These are phyloP conservation scores for Cryptus viduatorius DNA, from an alignment of 2,888 invertebrate genomes.

Conservation along the genomic window DNA sequence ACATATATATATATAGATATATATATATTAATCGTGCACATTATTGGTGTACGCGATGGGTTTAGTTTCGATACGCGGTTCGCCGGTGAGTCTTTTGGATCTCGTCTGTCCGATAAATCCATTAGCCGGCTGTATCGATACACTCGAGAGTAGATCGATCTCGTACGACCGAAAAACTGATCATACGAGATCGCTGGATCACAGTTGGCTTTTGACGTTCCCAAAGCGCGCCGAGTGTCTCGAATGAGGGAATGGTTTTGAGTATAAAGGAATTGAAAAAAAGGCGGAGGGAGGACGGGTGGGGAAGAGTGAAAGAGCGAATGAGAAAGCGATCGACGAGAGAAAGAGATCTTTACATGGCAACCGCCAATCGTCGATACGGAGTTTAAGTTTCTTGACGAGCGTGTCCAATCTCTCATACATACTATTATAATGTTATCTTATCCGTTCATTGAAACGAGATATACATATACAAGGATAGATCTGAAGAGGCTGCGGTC, in stretches of 20 bases:
- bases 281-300: not conserved
- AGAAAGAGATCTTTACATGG: slow-evolving; percentile 47
- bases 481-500: not conserved
- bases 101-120: slow-evolving; percentile 77
- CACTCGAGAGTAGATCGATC: slow-evolving; percentile 57
- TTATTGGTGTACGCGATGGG: slow-evolving; percentile 46
- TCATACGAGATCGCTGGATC: slow-evolving; percentile 47
- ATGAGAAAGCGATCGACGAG: slow-evolving; percentile 39
- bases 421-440: slow-evolving; percentile 33
- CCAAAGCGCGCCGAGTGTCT: slow-evolving; percentile 30
- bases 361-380: slow-evolving; percentile 46
- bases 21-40: slow-evolving; percentile 48
- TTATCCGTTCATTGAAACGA: slow-evolving; percentile 12
- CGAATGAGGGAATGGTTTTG: slow-evolving; percentile 49
- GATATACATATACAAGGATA: not conserved
- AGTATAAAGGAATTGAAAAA: slow-evolving; percentile 11
- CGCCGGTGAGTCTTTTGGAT: slow-evolving; percentile 69
- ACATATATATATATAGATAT: not conserved
- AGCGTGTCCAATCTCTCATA: slow-evolving; percentile 30
- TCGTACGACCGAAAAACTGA: slow-evolving; percentile 16
- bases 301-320: slow-evolving; percentile 18
- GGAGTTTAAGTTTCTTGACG: slow-evolving; percentile 19
- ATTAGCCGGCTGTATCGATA: slow-evolving; percentile 75
- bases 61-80: slow-evolving; percentile 65
- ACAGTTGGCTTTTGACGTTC: slow-evolving; percentile 58